Base-by-base conservation (phyloP, 2,888 invertebrate genomes). In the Agonopterix subpropinquella region DNA sequence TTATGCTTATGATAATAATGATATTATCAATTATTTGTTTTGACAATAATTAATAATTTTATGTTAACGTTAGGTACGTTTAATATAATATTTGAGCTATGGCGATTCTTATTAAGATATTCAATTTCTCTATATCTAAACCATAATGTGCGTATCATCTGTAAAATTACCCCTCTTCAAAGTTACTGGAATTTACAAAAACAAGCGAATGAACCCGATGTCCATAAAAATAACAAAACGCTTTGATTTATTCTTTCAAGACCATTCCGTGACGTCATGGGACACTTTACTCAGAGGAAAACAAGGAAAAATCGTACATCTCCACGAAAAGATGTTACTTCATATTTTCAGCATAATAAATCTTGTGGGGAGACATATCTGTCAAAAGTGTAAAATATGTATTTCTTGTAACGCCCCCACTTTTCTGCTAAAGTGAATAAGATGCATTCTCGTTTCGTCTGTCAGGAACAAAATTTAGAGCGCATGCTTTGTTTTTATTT, bases 351-450 rank as follows among this genome's bases (percentile, higher is more conserved):
- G 61, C 53, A 67, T 72, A 68, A 87, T 87, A 87, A 87, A 87
- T 87, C 83, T 79, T 70, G 64, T 64, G 70, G 72, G 70, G 77
- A 72, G 83, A 82, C 84, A 73, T 80, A 83, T 83, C 78, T 86
- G 86, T 86, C 87, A 86, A 81, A 87, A 85, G 72, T 81, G 73
- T 86, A 83, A 87, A 86, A 84, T 84, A 86, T 83, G 79, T 82
- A 81, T 86, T 80, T 77, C 79, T 80, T 76, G 80, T 80, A 76
- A 72, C 66, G 63, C 62, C 59, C 61, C 68, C 65, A 58, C 64
- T 63, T 59, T 65, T 62, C 59, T 59, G 57, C 65, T 65, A 67
- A 71, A 64, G 67, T 70, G 67, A 68, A 67, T 62, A 69, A 64
- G 67, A 74, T 75, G 70, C 69, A 73, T 77, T 66, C 53, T 43